These are phyloP conservation scores for Caenorhabditis sp. DNA, from an alignment of 2,888 invertebrate species.

Conservation along the genomic window DNA sequence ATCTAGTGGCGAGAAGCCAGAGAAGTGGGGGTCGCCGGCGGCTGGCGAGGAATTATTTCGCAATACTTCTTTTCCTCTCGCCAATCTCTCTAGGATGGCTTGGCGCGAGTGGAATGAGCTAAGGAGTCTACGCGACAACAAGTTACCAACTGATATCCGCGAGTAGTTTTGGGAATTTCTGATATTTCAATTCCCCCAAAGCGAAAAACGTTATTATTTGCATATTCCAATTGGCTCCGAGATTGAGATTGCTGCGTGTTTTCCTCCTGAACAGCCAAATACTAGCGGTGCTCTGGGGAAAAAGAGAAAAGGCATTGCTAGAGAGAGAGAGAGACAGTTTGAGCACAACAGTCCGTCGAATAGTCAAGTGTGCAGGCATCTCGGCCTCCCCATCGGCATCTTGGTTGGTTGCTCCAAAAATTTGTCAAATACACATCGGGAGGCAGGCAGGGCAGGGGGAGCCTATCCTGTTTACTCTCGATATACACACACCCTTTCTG, in stretches of 20 bases:
- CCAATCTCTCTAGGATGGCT: too few species aligned
- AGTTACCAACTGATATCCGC: too few species aligned
- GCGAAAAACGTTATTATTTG: constrained; percentile 5
- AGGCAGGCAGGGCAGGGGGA: constrained; percentile 23
- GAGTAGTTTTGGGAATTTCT: not conserved
- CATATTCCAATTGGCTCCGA: constrained; percentile 17
- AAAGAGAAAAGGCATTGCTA: constrained; percentile 10
- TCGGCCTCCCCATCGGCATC: constrained; percentile 1
- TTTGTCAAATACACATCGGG: constrained; percentile 58
- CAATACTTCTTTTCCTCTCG: too few species aligned
- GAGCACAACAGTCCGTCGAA: constrained; percentile 45
- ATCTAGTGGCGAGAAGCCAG: too few species aligned
- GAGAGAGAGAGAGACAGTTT: constrained; percentile 20
- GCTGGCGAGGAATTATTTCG: not conserved
- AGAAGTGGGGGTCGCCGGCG: constrained; percentile 16
- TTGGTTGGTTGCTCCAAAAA: constrained; percentile 45
- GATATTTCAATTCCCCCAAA: not conserved
- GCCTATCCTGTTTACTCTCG: constrained; percentile 59
- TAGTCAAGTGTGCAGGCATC: constrained; percentile 53
- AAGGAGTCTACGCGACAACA: too few species aligned
- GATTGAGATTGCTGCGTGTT: constrained; percentile 37
- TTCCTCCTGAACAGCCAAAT: constrained; percentile 22
- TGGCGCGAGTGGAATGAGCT: too few species aligned
- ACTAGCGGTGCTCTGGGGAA: too few species aligned
- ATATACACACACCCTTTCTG: constrained; percentile 53